These are phyloP conservation scores for Chrysodeixis includens DNA, from an alignment of 2,888 invertebrate species.

Conservation along the genomic window DNA sequence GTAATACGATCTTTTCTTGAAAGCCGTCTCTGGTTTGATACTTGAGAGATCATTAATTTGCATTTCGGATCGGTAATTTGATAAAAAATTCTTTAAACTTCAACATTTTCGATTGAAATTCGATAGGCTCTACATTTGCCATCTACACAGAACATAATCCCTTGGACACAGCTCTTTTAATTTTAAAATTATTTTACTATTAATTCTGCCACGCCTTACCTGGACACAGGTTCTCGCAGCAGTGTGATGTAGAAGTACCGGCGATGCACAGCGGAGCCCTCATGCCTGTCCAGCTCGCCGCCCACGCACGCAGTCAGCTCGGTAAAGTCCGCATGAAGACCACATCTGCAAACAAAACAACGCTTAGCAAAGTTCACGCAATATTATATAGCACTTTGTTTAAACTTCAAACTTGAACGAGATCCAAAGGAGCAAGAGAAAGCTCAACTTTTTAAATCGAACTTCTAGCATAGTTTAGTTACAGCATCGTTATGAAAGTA, in stretches of 20 bases:
- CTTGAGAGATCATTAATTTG: background rate
- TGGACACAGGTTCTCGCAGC: conserved; percentile 96
- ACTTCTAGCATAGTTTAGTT: conserved; percentile 39
- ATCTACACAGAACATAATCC: background rate
- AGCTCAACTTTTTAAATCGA: conserved; percentile 34
- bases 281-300: conserved; percentile 96
- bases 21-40: background rate
- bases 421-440: conserved; percentile 26
- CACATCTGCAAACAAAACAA: conserved; percentile 90
- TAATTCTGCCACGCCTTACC: conserved; percentile 72
- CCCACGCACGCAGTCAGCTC: conserved; percentile 98
- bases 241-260: conserved; percentile 99
- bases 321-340: conserved; percentile 99
- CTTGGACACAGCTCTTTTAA: background rate
- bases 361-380: conserved; percentile 16
- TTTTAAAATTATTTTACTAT: background rate
- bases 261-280: conserved; percentile 94
- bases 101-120: background rate
- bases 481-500: conserved; percentile 35
- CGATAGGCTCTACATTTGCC: too few relatives aligned
- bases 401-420: conserved; percentile 42
- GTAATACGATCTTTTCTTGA: background rate
- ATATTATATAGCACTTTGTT: conserved; percentile 32
- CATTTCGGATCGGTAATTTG: background rate
- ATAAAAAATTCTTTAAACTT: background rate